phyloP scores from a whole-genome alignment of 1,140 invertebrate genomes.

The Grapholita molesta region DNA sequence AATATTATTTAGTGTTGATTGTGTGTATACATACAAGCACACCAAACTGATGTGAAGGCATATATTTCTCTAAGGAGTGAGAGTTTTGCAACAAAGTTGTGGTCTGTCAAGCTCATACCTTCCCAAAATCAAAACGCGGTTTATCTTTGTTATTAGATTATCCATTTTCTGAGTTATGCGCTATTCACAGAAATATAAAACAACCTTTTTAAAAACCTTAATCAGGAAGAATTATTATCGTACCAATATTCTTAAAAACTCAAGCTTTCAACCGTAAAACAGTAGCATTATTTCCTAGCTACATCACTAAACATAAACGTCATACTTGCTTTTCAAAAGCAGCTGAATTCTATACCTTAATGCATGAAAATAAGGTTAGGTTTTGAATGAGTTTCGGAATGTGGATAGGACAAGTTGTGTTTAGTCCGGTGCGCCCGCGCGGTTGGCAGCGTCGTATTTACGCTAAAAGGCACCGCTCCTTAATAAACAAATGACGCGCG shows the following conservation, averaged over 20 bases:
- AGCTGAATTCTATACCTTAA: background rate
- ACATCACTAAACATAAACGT: background rate
- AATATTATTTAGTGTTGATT: no score
- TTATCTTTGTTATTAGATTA: no score
- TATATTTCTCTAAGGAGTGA: no score
- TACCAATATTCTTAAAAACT: background rate
- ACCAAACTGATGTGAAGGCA: no score
- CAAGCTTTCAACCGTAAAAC: background rate
- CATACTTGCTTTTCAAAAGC: background rate
- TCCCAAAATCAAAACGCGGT: no score
- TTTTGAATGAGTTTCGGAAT: background rate
- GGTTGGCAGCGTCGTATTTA: constrained; percentile 46
- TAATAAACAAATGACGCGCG: constrained; percentile 66
- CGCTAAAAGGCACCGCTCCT: constrained; percentile 59
- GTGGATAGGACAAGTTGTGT: background rate
- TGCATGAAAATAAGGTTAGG: background rate
- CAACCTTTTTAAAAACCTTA: background rate
- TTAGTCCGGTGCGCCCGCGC: constrained; percentile 11
- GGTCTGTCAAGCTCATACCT: no score
- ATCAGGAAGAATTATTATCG: background rate
- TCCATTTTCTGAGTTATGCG: no score
- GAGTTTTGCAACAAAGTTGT: no score
- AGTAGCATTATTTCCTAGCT: background rate
- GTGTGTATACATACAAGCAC: no score
- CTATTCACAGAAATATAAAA: no score